Percentiles rank a stretch among this genome's conserved stretches.
Evolutionary conservation across 2,113 vertebrate genomes (phyloP).

Genomic region (Anolis sagrei): DNA sequence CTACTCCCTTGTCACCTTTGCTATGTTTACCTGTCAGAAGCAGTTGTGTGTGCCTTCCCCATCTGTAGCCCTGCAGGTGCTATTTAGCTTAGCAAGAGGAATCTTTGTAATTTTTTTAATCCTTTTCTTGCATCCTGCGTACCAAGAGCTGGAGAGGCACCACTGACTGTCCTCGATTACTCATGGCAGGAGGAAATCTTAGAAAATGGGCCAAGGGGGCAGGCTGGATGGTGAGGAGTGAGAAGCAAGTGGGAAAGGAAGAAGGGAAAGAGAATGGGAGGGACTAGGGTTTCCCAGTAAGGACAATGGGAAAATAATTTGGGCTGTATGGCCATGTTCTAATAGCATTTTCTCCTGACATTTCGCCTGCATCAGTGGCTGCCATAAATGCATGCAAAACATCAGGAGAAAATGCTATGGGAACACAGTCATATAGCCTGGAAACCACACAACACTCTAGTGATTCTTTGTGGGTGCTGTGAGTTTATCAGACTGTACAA

Average conservation of each 20-base stretch:
- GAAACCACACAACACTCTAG: too few relatives aligned
- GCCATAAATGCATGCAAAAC: too few relatives aligned
- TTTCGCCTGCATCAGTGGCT: too few relatives aligned
- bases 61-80: constrained; percentile 52
- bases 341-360: too few relatives aligned
- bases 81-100: constrained; percentile 41
- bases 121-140: not conserved
- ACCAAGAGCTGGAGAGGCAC: not conserved
- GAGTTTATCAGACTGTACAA: too few relatives aligned
- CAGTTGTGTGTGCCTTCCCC: constrained; percentile 20
- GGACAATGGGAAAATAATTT: not conserved
- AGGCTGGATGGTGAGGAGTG: not conserved
- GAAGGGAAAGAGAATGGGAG: not conserved
- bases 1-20: not conserved
- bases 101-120: constrained; percentile 13
- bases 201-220: constrained; percentile 17
- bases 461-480: too few relatives aligned
- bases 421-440: too few relatives aligned
- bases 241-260: not conserved
- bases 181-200: not conserved
- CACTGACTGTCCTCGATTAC: not conserved
- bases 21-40: constrained; percentile 41
- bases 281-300: not conserved
- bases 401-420: too few relatives aligned
- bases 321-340: too few relatives aligned